Percentiles rank a stretch among this genome's conserved stretches.
phyloP scores from a whole-genome alignment of 2,797 vertebrate species.

The Bryconaethiops microstoma region DNA sequence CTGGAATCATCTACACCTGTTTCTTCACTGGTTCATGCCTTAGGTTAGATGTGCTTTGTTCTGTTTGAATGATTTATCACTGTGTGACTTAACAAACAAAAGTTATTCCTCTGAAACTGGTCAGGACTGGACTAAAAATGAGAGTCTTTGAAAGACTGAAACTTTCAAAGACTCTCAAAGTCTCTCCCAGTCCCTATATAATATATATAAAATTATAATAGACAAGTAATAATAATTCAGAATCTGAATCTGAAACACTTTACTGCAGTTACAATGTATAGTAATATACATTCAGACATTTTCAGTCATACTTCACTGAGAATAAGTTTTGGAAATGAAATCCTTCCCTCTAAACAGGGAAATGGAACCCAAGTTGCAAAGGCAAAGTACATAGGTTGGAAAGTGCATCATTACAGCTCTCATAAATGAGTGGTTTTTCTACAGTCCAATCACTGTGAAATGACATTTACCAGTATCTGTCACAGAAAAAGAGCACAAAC shows the following conservation, averaged over 20 bases:
- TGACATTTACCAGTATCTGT: not conserved
- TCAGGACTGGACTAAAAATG: too few species aligned
- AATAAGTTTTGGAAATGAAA: too few species aligned
- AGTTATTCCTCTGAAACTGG: too few species aligned
- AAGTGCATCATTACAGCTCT: not conserved
- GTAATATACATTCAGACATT: not conserved
- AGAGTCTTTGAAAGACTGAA: too few species aligned
- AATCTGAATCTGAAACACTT: conserved; percentile 13
- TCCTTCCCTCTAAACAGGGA: not conserved
- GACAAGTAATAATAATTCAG: not conserved
- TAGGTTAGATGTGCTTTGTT: too few species aligned
- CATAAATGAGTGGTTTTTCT: not conserved
- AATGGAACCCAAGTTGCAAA: not conserved
- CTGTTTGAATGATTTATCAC: too few species aligned
- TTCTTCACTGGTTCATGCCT: too few species aligned
- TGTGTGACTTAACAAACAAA: too few species aligned
- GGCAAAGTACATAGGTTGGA: not conserved
- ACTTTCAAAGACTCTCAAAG: too few species aligned
- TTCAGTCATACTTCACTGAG: not conserved
- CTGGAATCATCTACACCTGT: too few species aligned
- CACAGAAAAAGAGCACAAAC: not conserved
- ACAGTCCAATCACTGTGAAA: not conserved
- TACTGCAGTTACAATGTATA: not conserved
- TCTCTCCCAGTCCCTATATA: too few species aligned
- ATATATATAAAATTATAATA: too few species aligned